Evolutionary conservation across 2,888 invertebrate genomes (phyloP).

Genomic region (Sminthurides aquaticus): DNA sequence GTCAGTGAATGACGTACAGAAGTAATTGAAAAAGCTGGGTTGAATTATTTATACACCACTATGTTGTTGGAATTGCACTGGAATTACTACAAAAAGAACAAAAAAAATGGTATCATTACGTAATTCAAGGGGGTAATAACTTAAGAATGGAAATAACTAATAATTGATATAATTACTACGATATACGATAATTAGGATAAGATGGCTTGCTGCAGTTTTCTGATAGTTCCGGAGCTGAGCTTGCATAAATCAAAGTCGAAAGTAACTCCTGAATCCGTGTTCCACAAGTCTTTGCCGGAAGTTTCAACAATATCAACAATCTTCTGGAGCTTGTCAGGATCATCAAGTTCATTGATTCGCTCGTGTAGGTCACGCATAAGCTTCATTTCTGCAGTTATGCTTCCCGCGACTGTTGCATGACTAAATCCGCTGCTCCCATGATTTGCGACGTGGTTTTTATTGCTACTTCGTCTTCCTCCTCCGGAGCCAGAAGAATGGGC

Average conservation of each 20-base stretch:
- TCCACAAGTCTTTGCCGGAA: constrained; percentile 41
- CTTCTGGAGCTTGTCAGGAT: constrained; percentile 41
- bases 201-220: constrained; percentile 38
- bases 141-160: too few species aligned
- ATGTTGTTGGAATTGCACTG: too few species aligned
- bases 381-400: constrained; percentile 42
- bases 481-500: not conserved
- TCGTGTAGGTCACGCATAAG: constrained; percentile 39
- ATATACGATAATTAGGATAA: too few species aligned
- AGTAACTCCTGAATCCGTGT: constrained; percentile 38
- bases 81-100: too few species aligned
- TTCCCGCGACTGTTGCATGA: constrained; percentile 40
- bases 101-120: too few species aligned
- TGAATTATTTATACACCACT: too few species aligned
- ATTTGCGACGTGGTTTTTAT: not conserved
- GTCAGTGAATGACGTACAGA: too few species aligned
- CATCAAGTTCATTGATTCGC: constrained; percentile 35
- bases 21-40: too few species aligned
- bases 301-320: constrained; percentile 42
- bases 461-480: constrained; percentile 1
- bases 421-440: constrained; percentile 28
- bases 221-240: constrained; percentile 38
- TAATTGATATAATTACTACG: too few species aligned
- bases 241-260: constrained; percentile 44
- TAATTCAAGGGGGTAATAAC: too few species aligned